These are phyloP conservation scores for Orthonyx spaldingii DNA, from an alignment of 2,113 vertebrate species.

Conservation along the genomic window DNA sequence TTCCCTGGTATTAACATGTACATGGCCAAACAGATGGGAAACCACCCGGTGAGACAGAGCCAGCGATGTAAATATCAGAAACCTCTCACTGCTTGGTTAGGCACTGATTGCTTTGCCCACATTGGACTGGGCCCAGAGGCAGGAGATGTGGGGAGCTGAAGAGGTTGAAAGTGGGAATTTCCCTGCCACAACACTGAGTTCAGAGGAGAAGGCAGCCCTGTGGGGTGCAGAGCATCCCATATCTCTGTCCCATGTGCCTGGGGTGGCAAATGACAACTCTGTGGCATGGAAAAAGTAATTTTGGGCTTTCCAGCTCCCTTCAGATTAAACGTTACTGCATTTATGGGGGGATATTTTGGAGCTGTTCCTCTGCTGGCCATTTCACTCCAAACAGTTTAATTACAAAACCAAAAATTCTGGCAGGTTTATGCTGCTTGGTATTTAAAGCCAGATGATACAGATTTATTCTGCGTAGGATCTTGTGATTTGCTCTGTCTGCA, in stretches of 20 bases:
- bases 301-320: neutral
- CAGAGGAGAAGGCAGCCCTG: neutral
- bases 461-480: neutral
- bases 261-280: neutral
- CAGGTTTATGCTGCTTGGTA: constrained; percentile 13
- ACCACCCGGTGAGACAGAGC: accelerated
- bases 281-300: neutral
- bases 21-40: neutral
- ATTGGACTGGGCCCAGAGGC: neutral
- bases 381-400: constrained; percentile 13
- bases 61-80: accelerated
- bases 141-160: neutral
- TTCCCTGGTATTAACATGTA: accelerated
- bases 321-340: neutral
- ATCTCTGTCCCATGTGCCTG: neutral
- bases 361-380: neutral
- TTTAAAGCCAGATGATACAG: neutral
- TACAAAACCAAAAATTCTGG: constrained; percentile 3
- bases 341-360: neutral
- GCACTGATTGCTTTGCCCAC: neutral
- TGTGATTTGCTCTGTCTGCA: neutral
- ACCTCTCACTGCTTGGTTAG: neutral
- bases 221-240: neutral
- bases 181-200: neutral
- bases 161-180: neutral